These are phyloP conservation scores for Lethenteron reissneri DNA, from an alignment of 2,113 vertebrate species.

Conservation along the genomic window DNA sequence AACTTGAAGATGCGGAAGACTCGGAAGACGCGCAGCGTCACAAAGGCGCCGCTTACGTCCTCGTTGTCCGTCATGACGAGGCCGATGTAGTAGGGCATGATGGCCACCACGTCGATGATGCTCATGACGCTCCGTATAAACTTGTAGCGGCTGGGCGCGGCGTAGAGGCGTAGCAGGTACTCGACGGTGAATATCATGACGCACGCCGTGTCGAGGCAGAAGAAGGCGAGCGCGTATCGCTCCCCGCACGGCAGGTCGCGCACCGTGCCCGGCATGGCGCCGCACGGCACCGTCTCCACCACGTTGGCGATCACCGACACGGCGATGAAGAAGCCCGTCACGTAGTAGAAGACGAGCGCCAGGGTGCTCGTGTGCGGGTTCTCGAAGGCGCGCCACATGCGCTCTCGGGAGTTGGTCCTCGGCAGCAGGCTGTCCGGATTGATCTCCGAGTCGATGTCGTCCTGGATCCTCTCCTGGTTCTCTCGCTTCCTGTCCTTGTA, in stretches of 20 bases:
- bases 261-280: conserved; percentile 24
- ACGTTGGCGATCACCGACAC: conserved; percentile 88
- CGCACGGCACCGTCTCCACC: conserved; percentile 76
- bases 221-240: conserved; percentile 71
- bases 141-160: conserved; percentile 61
- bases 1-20: conserved; percentile 98
- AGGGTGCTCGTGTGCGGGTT: conserved; percentile 89
- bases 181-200: conserved; percentile 96
- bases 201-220: conserved; percentile 89
- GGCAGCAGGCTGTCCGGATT: conserved; percentile 26
- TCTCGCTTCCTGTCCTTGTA: conserved; percentile 82
- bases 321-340: conserved; percentile 91
- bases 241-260: conserved; percentile 60
- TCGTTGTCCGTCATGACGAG: conserved; percentile 92
- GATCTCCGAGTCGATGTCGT: conserved; percentile 49
- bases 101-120: conserved; percentile 87
- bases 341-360: conserved; percentile 90
- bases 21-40: conserved; percentile 76
- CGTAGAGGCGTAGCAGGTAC: conserved; percentile 62
- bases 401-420: conserved; percentile 44
- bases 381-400: conserved; percentile 86
- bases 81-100: conserved; percentile 90
- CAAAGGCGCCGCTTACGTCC: conserved; percentile 90
- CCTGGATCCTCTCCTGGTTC: conserved; percentile 65
- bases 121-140: conserved; percentile 88